Evolutionary conservation across 2,797 vertebrate species (phyloP).

Genomic region (Manis javanica): DNA sequence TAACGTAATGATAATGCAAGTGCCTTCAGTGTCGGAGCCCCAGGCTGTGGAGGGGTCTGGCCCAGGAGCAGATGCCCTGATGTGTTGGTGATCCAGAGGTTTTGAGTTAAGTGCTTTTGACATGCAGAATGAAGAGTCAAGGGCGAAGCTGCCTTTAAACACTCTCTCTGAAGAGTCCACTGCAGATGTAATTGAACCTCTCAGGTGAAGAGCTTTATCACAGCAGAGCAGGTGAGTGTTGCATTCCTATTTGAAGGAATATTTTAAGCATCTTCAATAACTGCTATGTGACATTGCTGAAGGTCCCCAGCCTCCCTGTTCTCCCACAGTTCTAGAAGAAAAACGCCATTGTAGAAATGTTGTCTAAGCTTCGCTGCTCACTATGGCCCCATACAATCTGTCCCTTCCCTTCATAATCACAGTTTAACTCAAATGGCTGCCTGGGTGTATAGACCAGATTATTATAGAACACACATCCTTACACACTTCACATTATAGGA

Average conservation of each 20-base stretch:
- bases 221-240: constrained; percentile 84
- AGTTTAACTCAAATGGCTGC: background rate
- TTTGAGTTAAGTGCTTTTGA: constrained; percentile 88
- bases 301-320: constrained; percentile 68
- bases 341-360: background rate
- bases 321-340: background rate
- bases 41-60: constrained; percentile 74
- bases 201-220: constrained; percentile 85
- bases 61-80: constrained; percentile 82
- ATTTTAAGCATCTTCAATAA: constrained; percentile 75
- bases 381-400: background rate
- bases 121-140: constrained; percentile 87
- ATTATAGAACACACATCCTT: background rate
- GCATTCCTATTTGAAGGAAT: constrained; percentile 78
- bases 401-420: background rate
- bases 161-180: constrained; percentile 81
- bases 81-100: constrained; percentile 85
- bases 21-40: constrained; percentile 71
- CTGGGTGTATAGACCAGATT: background rate
- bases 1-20: background rate
- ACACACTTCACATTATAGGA: background rate
- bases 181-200: constrained; percentile 86
- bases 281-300: constrained; percentile 84
- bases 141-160: constrained; percentile 87
- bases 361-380: background rate